These are phyloP conservation scores for Nasonia longicornis DNA, from an alignment of 1,140 invertebrate species.

Conservation along the genomic window DNA sequence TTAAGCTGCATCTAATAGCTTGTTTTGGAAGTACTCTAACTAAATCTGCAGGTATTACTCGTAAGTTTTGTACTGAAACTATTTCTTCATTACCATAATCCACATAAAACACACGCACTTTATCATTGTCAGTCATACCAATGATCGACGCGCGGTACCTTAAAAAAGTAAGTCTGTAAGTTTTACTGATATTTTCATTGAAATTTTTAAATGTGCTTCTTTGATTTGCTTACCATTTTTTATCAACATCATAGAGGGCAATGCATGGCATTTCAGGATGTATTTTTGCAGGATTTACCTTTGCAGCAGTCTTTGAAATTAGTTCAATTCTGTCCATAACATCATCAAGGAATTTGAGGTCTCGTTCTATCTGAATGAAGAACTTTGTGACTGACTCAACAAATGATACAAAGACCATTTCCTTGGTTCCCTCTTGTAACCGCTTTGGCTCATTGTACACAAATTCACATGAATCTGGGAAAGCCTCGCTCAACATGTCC, in stretches of 20 bases:
- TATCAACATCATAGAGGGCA: constrained; percentile 78
- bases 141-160: constrained; percentile 76
- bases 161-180: background rate
- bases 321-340: constrained; percentile 53
- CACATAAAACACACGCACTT: constrained; percentile 75
- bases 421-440: constrained; percentile 59
- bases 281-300: constrained; percentile 68
- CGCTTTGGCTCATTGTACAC: constrained; percentile 51
- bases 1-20: constrained; percentile 80
- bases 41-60: constrained; percentile 75
- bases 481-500: constrained; percentile 68
- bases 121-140: constrained; percentile 63
- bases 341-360: constrained; percentile 69
- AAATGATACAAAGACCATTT: constrained; percentile 76
- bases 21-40: constrained; percentile 76
- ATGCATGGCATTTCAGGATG: constrained; percentile 76
- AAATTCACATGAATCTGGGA: constrained; percentile 47
- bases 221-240: constrained; percentile 74
- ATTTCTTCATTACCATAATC: constrained; percentile 84
- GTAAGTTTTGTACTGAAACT: constrained; percentile 70
- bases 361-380: constrained; percentile 76
- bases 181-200: background rate
- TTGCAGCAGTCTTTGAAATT: constrained; percentile 52
- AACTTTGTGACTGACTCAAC: constrained; percentile 79
- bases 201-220: constrained; percentile 1